Percentiles rank a stretch among this genome's conserved stretches.
Evolutionary conservation across 2,113 vertebrate species (phyloP).

Genomic region (Procavia capensis): DNA sequence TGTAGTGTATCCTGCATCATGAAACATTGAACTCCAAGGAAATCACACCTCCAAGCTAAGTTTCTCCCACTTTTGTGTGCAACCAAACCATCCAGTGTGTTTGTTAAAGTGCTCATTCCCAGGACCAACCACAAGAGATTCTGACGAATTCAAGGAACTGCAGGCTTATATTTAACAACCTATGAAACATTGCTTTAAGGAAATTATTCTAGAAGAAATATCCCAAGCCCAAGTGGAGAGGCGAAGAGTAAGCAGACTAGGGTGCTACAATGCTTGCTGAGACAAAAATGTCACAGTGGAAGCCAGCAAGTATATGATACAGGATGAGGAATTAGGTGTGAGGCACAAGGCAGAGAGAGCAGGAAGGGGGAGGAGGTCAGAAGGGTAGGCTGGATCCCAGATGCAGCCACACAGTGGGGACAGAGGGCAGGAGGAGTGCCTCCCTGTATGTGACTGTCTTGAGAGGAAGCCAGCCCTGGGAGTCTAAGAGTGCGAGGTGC

Average conservation of each 20-base stretch:
- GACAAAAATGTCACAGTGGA: background rate
- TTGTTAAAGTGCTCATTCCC: background rate
- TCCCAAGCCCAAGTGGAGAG: background rate
- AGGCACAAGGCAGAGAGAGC: background rate
- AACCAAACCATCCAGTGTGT: background rate
- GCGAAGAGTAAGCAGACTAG: background rate
- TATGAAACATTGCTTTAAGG: background rate
- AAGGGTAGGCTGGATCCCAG: background rate
- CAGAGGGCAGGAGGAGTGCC: background rate
- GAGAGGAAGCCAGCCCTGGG: background rate
- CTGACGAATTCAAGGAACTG: background rate
- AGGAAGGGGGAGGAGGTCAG: background rate
- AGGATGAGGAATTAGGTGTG: background rate
- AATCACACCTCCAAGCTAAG: background rate
- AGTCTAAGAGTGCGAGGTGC: background rate
- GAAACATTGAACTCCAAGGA: background rate
- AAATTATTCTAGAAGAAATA: slow-evolving; percentile 55
- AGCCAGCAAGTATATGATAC: background rate
- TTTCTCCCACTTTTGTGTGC: background rate
- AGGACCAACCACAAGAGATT: background rate
- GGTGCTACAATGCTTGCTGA: background rate
- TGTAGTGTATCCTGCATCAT: background rate
- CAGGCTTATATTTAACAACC: slow-evolving; percentile 31
- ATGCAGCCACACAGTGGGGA: background rate
- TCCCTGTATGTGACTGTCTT: background rate